Percentiles rank a stretch among this genome's conserved stretches.
Conservation (phyloP, 2,797 vertebrate species). For the Macropus fuliginosus region DNA sequence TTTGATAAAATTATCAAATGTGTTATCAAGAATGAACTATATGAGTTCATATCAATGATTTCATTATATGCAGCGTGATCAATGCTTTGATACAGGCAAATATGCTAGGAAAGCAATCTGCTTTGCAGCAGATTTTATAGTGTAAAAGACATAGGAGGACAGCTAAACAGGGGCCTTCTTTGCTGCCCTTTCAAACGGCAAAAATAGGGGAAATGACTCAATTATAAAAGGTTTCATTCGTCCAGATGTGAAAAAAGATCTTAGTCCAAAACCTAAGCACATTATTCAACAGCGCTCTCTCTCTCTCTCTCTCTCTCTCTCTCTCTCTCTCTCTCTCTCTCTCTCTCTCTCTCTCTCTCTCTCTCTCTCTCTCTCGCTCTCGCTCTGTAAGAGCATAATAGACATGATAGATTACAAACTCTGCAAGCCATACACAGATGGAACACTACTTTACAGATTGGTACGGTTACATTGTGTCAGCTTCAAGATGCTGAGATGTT, state of each 20-base stretch:
- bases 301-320: too few relatives aligned
- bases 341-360: too few relatives aligned
- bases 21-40: conserved; percentile 7
- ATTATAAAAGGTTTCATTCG: not conserved
- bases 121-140: conserved; percentile 61
- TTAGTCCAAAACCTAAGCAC: conserved; percentile 31
- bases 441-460: conserved; percentile 40
- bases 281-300: not conserved
- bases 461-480: conserved; percentile 54
- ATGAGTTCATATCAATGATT: conserved; percentile 2
- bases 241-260: not conserved
- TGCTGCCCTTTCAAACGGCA: conserved; percentile 5
- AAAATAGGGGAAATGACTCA: conserved; percentile 47
- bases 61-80: conserved; percentile 55
- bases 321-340: too few relatives aligned
- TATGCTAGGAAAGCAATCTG: conserved; percentile 43
- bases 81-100: conserved; percentile 49
- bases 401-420: not conserved
- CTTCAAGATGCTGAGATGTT: conserved; percentile 20
- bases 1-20: not conserved
- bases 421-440: conserved; percentile 31
- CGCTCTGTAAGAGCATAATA: not conserved
- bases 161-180: conserved; percentile 5
- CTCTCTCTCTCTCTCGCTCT: too few relatives aligned
- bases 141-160: conserved; percentile 9